These are phyloP conservation scores for Verasper variegatus DNA, from an alignment of 2,113 vertebrate genomes.

Conservation along the genomic window DNA sequence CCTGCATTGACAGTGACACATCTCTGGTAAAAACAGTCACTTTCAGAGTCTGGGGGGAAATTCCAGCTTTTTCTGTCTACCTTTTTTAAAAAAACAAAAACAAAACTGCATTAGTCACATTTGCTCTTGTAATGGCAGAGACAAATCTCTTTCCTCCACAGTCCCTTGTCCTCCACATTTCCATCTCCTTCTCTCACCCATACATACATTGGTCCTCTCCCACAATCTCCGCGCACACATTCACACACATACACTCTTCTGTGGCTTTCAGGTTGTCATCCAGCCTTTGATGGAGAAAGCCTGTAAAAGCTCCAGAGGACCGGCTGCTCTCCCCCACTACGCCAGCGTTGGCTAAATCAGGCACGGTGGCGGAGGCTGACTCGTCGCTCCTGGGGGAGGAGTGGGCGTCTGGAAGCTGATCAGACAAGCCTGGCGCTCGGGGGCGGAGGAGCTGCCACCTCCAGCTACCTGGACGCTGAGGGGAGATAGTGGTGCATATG, in stretches of 20 bases:
- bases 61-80: no score
- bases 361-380: conserved; percentile 22
- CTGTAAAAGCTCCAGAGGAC: conserved; percentile 56
- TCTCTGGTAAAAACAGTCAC: no score
- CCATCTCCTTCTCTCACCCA: conserved; percentile 27
- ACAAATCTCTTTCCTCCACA: not conserved
- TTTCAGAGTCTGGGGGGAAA: no score
- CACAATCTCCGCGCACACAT: conserved; percentile 8
- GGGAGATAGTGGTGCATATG: conserved; percentile 55
- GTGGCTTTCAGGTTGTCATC: conserved; percentile 77
- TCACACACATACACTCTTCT: conserved; percentile 21
- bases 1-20: no score
- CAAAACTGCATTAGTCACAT: no score
- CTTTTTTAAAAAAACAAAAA: no score
- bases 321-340: conserved; percentile 24
- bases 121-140: not conserved
- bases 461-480: conserved; percentile 73
- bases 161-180: conserved; percentile 14
- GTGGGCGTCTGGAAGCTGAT: conserved; percentile 60
- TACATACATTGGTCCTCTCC: conserved; percentile 22
- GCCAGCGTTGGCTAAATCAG: conserved; percentile 50
- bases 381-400: conserved; percentile 22
- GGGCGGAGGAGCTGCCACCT: conserved; percentile 62
- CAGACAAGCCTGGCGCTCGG: conserved; percentile 38
- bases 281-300: conserved; percentile 73